Evolutionary conservation across 2,797 vertebrate species (phyloP).

Genomic region (Margarornis squamiger): DNA sequence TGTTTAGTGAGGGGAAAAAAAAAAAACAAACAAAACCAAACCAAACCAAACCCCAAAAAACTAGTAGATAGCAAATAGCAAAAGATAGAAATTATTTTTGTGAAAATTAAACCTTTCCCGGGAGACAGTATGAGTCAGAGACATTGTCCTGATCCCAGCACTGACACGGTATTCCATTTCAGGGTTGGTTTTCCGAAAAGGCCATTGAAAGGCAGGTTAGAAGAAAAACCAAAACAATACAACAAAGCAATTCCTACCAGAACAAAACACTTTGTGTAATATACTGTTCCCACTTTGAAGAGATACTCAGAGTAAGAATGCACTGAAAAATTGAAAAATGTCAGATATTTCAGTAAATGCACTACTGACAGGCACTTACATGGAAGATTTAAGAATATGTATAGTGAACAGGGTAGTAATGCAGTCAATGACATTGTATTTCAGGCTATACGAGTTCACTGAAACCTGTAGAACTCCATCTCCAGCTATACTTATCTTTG

Average conservation of each 20-base stretch:
- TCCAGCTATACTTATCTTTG: background rate
- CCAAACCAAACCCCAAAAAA: no score
- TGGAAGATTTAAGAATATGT: background rate
- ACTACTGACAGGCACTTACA: background rate
- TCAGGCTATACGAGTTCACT: background rate
- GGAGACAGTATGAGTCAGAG: background rate
- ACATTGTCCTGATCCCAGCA: background rate
- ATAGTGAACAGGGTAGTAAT: background rate
- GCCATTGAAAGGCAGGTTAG: background rate
- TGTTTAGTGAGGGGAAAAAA: background rate
- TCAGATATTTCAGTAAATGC: background rate
- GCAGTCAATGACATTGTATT: background rate
- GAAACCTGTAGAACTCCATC: background rate
- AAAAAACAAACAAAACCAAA: background rate
- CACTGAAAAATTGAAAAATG: background rate
- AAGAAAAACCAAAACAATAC: background rate
- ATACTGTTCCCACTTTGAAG: background rate
- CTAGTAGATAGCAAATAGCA: background rate
- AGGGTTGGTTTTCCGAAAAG: background rate
- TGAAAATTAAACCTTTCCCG: background rate
- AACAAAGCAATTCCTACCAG: background rate
- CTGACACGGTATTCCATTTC: background rate
- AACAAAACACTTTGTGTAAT: background rate
- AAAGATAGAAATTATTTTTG: background rate
- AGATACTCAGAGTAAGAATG: background rate